Evolutionary conservation across 2,113 vertebrate species (phyloP).

Genomic region (Psammodynastes pulverulentus): DNA sequence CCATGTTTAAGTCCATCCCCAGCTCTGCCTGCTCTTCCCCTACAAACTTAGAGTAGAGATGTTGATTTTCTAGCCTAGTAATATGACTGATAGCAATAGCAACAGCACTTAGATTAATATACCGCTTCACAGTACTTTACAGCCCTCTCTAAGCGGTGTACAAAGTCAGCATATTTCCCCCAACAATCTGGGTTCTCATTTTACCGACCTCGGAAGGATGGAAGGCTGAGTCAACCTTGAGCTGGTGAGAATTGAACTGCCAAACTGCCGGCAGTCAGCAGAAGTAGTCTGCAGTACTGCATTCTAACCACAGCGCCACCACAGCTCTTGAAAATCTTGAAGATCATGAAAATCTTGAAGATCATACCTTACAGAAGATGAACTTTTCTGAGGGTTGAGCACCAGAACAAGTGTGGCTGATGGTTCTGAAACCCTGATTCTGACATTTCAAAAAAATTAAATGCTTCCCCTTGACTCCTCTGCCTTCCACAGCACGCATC

Average conservation of each 20-base stretch:
- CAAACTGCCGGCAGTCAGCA: too few relatives aligned
- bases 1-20: background rate
- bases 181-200: too few relatives aligned
- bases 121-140: too few relatives aligned
- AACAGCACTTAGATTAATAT: too few relatives aligned
- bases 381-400: background rate
- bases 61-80: background rate
- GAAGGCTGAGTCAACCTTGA: too few relatives aligned
- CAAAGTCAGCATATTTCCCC: too few relatives aligned
- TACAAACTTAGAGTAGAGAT: background rate
- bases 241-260: too few relatives aligned
- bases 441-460: conserved; percentile 4
- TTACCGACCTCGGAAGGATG: too few relatives aligned
- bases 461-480: background rate
- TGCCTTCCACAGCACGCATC: conserved; percentile 41
- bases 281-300: too few relatives aligned
- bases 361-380: background rate
- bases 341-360: background rate
- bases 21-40: background rate
- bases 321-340: background rate
- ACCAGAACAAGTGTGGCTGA: conserved; percentile 1
- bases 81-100: background rate
- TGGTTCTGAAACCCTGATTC: background rate
- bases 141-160: too few relatives aligned
- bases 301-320: too few relatives aligned